A percentile compares a stretch with the other conserved stretches of the same genome.
Evolutionary conservation across 1,140 invertebrate species (phyloP).

Genomic region (Apis cerana): DNA sequence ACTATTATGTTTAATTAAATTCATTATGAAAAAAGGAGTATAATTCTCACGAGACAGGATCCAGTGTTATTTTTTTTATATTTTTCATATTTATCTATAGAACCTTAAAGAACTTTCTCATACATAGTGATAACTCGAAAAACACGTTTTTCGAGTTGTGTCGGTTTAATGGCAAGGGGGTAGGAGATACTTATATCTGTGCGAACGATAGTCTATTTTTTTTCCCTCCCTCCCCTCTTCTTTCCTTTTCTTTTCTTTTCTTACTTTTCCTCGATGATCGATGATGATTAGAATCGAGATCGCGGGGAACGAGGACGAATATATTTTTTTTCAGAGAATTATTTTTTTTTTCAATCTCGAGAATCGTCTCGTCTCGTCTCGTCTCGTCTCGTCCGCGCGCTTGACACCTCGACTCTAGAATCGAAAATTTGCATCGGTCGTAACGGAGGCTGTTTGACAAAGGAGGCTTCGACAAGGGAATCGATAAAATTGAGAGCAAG

Average conservation of each 20-base stretch:
- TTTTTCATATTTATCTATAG: background rate
- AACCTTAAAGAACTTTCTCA: background rate
- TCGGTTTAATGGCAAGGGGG: background rate
- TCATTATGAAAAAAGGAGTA: too few relatives aligned
- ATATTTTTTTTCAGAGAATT: too few relatives aligned
- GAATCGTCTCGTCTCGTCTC: background rate
- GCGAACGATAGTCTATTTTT: background rate
- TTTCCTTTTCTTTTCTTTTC: too few relatives aligned
- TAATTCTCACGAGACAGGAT: background rate
- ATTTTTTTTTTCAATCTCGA: background rate
- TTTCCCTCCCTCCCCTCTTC: background rate
- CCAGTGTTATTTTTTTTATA: background rate
- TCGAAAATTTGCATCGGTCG: slow-evolving; percentile 51
- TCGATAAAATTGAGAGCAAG: slow-evolving; percentile 59
- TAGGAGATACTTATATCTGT: background rate
- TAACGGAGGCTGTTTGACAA: slow-evolving; percentile 68
- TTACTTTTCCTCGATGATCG: background rate
- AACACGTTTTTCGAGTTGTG: background rate
- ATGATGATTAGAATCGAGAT: background rate
- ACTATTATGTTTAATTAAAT: too few relatives aligned
- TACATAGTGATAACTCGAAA: background rate
- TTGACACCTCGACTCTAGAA: slow-evolving; percentile 46
- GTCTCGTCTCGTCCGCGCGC: too few relatives aligned
- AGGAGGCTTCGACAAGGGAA: slow-evolving; percentile 10
- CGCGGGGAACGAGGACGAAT: background rate